phyloP scores from a whole-genome alignment of 2,797 vertebrate species.

The Epinephelus malabaricus region DNA sequence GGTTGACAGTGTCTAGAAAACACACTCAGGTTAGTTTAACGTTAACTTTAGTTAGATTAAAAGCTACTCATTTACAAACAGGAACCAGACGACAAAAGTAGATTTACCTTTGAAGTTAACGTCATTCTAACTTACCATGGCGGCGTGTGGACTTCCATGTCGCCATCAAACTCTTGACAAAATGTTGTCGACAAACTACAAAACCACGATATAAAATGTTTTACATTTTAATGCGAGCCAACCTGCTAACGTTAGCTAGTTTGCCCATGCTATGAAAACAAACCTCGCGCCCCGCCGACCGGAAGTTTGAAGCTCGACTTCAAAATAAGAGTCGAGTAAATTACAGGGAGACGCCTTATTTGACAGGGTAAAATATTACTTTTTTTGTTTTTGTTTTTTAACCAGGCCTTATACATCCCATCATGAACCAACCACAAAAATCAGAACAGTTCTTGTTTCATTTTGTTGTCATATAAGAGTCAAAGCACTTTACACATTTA shows the following conservation, averaged over 20 bases:
- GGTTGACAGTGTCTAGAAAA: not conserved
- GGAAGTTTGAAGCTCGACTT: slow-evolving; percentile 36
- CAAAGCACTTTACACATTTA: too few species aligned
- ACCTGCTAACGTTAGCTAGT: slow-evolving; percentile 35
- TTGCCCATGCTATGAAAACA: slow-evolving; percentile 44
- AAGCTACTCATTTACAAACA: not conserved
- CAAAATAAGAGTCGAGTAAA: slow-evolving; percentile 68
- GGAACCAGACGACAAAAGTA: not conserved
- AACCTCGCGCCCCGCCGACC: slow-evolving; percentile 68
- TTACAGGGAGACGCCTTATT: too few species aligned
- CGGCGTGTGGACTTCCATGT: slow-evolving; percentile 24
- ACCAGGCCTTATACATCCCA: too few species aligned
- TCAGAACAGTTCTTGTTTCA: too few species aligned
- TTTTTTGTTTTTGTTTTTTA: too few species aligned
- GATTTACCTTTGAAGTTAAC: not conserved
- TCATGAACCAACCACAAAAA: too few species aligned
- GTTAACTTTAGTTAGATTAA: not conserved
- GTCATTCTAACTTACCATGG: slow-evolving; percentile 51
- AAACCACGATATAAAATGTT: not conserved
- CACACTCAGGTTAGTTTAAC: not conserved
- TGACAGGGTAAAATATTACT: too few species aligned
- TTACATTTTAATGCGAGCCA: not conserved
- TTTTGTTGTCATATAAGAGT: too few species aligned
- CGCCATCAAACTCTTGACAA: not conserved
- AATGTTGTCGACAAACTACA: not conserved